phyloP scores from a whole-genome alignment of 2,113 vertebrate species.

The Phyllopteryx taeniolatus region DNA sequence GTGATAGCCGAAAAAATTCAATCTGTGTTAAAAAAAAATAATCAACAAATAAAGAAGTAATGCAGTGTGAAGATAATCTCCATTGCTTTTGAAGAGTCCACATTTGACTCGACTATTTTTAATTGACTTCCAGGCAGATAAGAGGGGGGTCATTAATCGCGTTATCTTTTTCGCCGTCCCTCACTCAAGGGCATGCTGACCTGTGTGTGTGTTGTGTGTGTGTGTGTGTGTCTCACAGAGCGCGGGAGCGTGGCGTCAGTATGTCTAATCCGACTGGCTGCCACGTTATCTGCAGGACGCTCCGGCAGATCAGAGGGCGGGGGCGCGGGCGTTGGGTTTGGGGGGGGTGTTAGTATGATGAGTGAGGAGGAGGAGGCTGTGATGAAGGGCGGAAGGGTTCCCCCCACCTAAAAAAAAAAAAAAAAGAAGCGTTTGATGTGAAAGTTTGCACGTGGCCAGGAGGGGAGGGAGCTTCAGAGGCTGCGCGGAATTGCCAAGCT shows the following conservation, averaged over 20 bases:
- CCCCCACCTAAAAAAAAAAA: not conserved
- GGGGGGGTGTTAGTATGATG: not conserved
- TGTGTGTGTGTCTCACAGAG: conserved; percentile 4
- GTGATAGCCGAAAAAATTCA: no score
- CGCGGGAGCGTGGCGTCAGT: not conserved
- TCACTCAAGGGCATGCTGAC: conserved; percentile 40
- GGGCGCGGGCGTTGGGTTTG: not conserved
- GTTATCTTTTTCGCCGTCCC: not conserved
- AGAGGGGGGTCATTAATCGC: not conserved
- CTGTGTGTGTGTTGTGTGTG: conserved; percentile 23
- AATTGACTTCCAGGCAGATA: conserved; percentile 5
- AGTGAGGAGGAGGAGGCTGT: not conserved
- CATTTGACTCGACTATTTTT: not conserved
- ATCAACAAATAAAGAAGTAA: not conserved
- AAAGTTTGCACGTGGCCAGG: not conserved
- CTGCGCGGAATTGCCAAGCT: not conserved
- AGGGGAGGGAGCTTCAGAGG: no score
- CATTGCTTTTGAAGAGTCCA: not conserved
- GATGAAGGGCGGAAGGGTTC: not conserved
- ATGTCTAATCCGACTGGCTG: conserved; percentile 1
- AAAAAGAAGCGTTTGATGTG: not conserved
- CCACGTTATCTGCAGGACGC: conserved; percentile 4
- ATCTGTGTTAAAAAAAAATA: no score
- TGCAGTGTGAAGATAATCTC: not conserved
- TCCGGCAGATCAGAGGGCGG: not conserved